Evolutionary conservation across 35 echinoderm and acorn worm genomes (phyloP).

Genomic region (Diadema setosum): DNA sequence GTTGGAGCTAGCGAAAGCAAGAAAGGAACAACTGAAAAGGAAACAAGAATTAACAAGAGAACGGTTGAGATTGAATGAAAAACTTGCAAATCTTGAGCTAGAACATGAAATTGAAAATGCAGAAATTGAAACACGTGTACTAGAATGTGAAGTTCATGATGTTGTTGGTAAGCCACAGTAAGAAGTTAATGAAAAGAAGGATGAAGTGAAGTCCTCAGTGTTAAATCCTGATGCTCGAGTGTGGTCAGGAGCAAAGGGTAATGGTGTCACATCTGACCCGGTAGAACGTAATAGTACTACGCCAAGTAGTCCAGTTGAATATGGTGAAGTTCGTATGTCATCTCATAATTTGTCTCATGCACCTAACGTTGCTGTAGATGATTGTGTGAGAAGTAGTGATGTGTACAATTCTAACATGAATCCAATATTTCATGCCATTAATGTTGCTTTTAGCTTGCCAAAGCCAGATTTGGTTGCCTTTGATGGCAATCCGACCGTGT

Average conservation of each 20-base stretch:
- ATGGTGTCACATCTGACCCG: neutral
- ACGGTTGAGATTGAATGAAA: neutral
- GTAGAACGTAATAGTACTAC: too few relatives aligned
- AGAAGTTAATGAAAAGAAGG: too few relatives aligned
- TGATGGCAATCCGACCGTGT: neutral
- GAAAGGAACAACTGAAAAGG: constrained; percentile 3
- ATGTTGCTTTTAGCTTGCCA: constrained; percentile 18
- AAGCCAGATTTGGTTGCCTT: constrained; percentile 16
- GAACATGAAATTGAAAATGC: constrained; percentile 46
- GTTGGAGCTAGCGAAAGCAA: neutral
- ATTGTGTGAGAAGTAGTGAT: neutral
- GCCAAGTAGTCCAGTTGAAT: neutral
- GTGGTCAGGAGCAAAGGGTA: neutral
- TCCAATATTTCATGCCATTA: too few relatives aligned
- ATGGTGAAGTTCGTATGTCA: too few relatives aligned
- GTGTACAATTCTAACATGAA: neutral
- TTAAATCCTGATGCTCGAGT: neutral
- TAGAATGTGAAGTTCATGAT: constrained; percentile 17
- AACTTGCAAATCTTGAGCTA: neutral
- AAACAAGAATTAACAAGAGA: constrained; percentile 28
- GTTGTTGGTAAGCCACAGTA: too few relatives aligned
- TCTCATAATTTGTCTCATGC: too few relatives aligned
- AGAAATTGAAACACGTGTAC: constrained; percentile 35
- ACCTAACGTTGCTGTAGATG: neutral
- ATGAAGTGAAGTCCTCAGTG: neutral